Base-by-base conservation (phyloP, 1,140 invertebrate species). In the Dryas iulia region DNA sequence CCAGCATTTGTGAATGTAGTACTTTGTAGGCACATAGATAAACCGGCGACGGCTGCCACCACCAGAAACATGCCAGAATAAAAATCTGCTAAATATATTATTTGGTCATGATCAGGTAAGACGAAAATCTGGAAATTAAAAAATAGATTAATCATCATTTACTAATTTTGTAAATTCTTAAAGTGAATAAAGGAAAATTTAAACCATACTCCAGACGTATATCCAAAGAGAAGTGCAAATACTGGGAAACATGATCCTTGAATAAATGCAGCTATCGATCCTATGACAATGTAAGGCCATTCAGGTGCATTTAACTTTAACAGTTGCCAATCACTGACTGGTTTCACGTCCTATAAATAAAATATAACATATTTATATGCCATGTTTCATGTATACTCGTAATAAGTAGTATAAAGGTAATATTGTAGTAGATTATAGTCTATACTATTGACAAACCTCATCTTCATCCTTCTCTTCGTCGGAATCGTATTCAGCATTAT, bases 151-250 rank as follows among this genome's bases (percentile, higher is more conserved):
- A 4, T 2, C 2, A 5, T 39, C 33, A 3, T 39, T 11, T 39
- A 39, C 33, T 12, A 12, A 39, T 39, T 5, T 11, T 39, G 6
- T 28, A 28, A 6, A 3, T 3, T 3, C 6, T 28, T 28, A 14
- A 35, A 53, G 7, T 53, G n/a, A 10, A 53, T n/a, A 53, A 6
- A 53, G 21, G 3, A 53, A 53, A 54, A 1, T 12, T 0, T 3
- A 12, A 54, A 57, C 81, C 91, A 88, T 90, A 96, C 96, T 57
- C 95, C 95, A 68, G 96, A 93, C 67, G 98, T 95, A 84, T 97
- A 95, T 56, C 97, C 96, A 76, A 98, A 97, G 0, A 98, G 87
- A 6, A 98, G 91, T 0, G 97, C 96, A 90, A 97, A 98, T 0
- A 94, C 92, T 1, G 97, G 97, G 69, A 97, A 95, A 28, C 95